phyloP scores from a whole-genome alignment of 1,140 invertebrate species.

The Cepaea nemoralis region DNA sequence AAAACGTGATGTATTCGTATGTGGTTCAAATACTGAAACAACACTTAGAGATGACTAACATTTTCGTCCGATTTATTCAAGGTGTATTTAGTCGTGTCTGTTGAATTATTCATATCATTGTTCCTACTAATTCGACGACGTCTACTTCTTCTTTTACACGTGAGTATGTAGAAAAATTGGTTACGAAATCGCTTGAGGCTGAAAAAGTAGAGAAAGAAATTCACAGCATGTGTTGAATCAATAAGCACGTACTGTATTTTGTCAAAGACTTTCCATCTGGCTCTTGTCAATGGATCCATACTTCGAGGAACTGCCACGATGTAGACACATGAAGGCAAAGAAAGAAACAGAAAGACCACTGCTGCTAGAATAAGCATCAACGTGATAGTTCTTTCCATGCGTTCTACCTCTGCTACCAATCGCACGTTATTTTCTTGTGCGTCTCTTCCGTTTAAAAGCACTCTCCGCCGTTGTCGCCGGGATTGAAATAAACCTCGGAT shows the following conservation, averaged over 20 bases:
- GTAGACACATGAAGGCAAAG: conserved; percentile 43
- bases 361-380: conserved; percentile 46
- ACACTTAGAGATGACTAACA: background rate
- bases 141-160: background rate
- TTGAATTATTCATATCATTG: background rate
- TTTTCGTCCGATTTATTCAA: conserved; percentile 5
- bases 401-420: conserved; percentile 12
- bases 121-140: background rate
- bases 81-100: conserved; percentile 6
- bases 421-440: background rate
- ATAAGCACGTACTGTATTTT: conserved; percentile 40
- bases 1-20: too few species aligned
- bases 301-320: background rate
- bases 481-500: conserved; percentile 31
- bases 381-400: conserved; percentile 39
- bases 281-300: background rate
- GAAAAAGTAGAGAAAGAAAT: conserved; percentile 51
- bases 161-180: conserved; percentile 35
- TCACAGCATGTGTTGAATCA: conserved; percentile 46
- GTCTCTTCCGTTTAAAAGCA: background rate
- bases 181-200: conserved; percentile 40
- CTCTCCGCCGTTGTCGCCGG: background rate
- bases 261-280: conserved; percentile 19
- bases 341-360: conserved; percentile 42
- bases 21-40: too few species aligned